Evolutionary conservation across 2,113 vertebrate genomes (phyloP), one percentile per base, ranked within the genome.

Genomic region (Tenebrosternarchus preto): DNA sequence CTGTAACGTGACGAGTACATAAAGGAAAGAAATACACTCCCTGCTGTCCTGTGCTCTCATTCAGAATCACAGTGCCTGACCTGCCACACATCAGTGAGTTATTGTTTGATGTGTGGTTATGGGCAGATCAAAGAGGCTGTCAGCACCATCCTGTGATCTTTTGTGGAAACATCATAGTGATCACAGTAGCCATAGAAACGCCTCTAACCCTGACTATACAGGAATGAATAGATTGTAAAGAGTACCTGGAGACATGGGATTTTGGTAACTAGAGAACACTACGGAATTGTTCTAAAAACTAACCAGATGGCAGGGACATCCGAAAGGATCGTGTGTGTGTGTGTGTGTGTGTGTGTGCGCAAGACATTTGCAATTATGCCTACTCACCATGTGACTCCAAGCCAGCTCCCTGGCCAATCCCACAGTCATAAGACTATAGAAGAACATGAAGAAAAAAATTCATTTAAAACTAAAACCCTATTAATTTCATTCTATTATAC

Each of bases 361-460:
- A 39, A n/a, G 12, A 16, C 5, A 24, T 77, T 16, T 39, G 57
- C 33, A 77, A 43, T 29, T 43, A 69, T 20, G 25, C 9, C 12
- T 46, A 90, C 97, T 98, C 94, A 98, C 98, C 98, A 75, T 99
- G 97, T 78, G 97, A 98, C 91, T 99, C 98, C 85, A 97, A 90
- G 77, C 96, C 97, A 36, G 96, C 92, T 92, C 98, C 98, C 84
- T 98, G 97, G 9, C 95, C 96, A 90, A 99, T 93, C 24, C 96
- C 97, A 53, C 92, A 97, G 90, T 99, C 98, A 0, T 99, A 99
- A 0, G 97, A 97, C 98, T 99, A 89, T 2, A 15, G 43, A 12
- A 50, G 11, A 78, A 81, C 87, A 88, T 89, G 75, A 84, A 25
- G 78, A 5, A 90, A 81, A 80, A 5, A 68, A 63, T 77, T 39